These are phyloP conservation scores for Eueides isabella DNA, from an alignment of 1,140 invertebrate species.

Conservation along the genomic window DNA sequence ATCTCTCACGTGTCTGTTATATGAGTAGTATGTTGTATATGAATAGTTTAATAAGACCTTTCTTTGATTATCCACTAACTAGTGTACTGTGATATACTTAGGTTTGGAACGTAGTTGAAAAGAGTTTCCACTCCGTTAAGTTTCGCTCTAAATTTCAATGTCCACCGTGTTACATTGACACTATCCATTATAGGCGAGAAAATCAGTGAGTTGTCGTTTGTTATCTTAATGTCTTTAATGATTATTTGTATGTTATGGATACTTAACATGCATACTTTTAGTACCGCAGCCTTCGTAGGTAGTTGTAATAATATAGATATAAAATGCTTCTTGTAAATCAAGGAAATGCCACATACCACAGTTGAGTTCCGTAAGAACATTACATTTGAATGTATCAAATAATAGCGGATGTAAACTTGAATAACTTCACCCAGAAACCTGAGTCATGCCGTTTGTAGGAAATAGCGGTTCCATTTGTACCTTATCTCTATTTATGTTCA, in stretches of 20 bases:
- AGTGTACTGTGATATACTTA: not conserved
- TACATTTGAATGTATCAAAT: constrained; percentile 19
- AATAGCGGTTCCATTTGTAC: constrained; percentile 35
- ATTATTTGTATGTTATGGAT: not conserved
- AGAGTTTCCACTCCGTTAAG: constrained; percentile 30
- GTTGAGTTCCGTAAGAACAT: not conserved
- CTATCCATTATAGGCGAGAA: constrained; percentile 21
- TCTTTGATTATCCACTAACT: not conserved
- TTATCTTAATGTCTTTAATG: not conserved
- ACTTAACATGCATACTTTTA: not conserved
- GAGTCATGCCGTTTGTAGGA: constrained; percentile 31
- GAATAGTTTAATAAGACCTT: not conserved
- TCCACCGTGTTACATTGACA: constrained; percentile 27
- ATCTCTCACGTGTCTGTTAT: not conserved
- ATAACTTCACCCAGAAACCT: constrained; percentile 25
- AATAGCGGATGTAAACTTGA: constrained; percentile 18
- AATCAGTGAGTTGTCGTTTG: not conserved
- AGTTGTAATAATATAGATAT: not conserved
- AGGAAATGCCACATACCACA: constrained; percentile 3
- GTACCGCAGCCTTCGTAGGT: not conserved
- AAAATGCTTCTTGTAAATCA: constrained; percentile 1
- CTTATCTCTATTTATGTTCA: constrained; percentile 37
- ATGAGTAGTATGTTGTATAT: not conserved
- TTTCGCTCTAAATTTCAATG: constrained; percentile 19
- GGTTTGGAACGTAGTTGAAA: constrained; percentile 22